Evolutionary conservation across 2,797 vertebrate species (phyloP), one percentile per base, ranked within the genome.

Genomic region (Syngnathus rostellatus): DNA sequence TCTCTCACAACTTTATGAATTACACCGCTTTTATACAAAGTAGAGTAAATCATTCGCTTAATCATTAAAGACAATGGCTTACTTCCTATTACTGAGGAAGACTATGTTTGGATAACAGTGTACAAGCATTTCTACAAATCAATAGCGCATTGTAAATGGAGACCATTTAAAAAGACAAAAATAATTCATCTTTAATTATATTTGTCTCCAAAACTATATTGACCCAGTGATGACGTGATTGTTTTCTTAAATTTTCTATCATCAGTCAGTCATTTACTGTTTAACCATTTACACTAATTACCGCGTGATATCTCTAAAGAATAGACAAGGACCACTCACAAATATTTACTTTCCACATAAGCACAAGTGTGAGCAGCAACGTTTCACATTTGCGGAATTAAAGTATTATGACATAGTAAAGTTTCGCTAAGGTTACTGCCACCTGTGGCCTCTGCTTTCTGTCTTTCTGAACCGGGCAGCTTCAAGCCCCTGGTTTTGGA

Each of bases 371-470:
- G 75, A 68, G 75, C 81, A 74, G 82, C 76, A 73, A 81, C 80
- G 73, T 71, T 81, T 86, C 86, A 83, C 88, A 87, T 87, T 86
- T 82, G 78, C 85, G 46, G 67, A 81, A 89, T 89, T 86, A 88
- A 85, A 86, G 83, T 81, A 85, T 88, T 89, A 88, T 85, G 83
- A 83, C 81, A 86, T 87, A 88, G 85, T 81, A 85, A 83, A 83
- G 80, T 68, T 39, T 81, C 80, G 79, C 83, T 68, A 65, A 78
- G 85, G 83, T 89, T 88, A 88, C 81, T 85, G 82, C 81, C 84
- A 86, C 77, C 69, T 77, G 67, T 77, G 81, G 79, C 78, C 83
- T 83, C 85, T 89, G 83, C 78, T 81, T 88, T 89, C 67, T 72
- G 77, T 88, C 81, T 77, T 70, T 65, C 69, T 58, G 48, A 78